Base-by-base conservation (phyloP, 2,797 vertebrate genomes). In the Chromobotia macracanthus region DNA sequence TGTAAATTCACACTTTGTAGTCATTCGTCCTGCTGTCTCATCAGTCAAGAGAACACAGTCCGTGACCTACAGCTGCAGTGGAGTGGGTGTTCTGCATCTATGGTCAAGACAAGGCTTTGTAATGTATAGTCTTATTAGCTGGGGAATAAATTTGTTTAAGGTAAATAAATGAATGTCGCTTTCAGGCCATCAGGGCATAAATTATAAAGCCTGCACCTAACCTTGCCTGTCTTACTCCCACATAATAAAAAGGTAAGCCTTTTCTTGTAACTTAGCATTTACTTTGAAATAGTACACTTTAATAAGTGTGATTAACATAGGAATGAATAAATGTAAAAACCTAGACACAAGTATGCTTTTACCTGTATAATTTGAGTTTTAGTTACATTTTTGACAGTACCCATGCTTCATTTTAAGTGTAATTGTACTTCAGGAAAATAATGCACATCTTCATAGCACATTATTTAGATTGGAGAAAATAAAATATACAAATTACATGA, bases 121-220 rank as follows among this genome's bases (percentile, higher is more conserved):
- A n/a, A 68, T 68, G 21, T 25, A 68, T 51, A 68, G 16, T 51
- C 21, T 51, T 68, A 50, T 50, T 51, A 68, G 50, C 31, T 61
- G 25, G 15, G 13, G 6, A 68, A 68, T 25, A 50, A 6, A 51
- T 51, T 23, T 28, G 58, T 16, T 61, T 28, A 2, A 31, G 13
- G 5, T 61, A 63, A 18, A 8, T 63, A 31, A 63, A 51, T 51
- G 10, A n/a, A 64, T 38, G 31, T 51, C 9, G 10, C 58, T n/a
- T 31, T 61, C 2, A 5, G 15, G 25, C 58, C 25, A 28, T 61
- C 13, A 61, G 10, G 61, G 35, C 18, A 64, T 11, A 41, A 16
- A 7, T 18, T 64, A 38, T 38, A 63, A 12, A 64, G 31, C 18
- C 5, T 19, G 61, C 61, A 41, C 61, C 8, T 38, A n/a, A n/a